Evolutionary conservation across 1,140 invertebrate species (phyloP).

Genomic region (Steinernema feltiae): DNA sequence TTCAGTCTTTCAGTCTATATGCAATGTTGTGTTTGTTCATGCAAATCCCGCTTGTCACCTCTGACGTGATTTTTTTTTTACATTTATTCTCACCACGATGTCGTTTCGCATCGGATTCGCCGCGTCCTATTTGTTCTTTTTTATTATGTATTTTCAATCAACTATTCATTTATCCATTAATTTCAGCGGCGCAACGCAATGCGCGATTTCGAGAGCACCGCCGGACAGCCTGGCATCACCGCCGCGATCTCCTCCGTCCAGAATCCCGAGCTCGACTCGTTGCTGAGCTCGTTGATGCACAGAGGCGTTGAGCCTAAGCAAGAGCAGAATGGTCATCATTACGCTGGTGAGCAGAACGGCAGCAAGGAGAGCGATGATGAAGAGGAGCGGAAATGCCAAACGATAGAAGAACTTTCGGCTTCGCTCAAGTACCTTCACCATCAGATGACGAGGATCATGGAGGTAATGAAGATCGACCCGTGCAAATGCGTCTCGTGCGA

Average conservation of each 20-base stretch:
- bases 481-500: neutral
- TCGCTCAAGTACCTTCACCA: neutral
- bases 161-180: no score
- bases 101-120: no score
- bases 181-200: no score
- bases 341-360: neutral
- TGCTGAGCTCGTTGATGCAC: neutral
- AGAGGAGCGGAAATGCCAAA: neutral
- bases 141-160: no score
- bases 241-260: neutral
- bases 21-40: no score
- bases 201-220: neutral
- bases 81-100: no score
- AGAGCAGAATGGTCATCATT: neutral
- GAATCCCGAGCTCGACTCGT: neutral
- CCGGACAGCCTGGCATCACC: neutral
- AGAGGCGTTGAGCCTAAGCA: neutral
- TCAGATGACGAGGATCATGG: neutral
- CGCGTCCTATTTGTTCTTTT: no score
- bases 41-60: no score
- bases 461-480: conserved; percentile 5
- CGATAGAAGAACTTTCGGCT: neutral
- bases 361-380: neutral
- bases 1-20: no score
- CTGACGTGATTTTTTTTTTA: no score